Percentiles rank a stretch among this genome's conserved stretches.
Evolutionary conservation across 2,113 vertebrate species (phyloP).

Genomic region (Onychorhynchus coronatus): DNA sequence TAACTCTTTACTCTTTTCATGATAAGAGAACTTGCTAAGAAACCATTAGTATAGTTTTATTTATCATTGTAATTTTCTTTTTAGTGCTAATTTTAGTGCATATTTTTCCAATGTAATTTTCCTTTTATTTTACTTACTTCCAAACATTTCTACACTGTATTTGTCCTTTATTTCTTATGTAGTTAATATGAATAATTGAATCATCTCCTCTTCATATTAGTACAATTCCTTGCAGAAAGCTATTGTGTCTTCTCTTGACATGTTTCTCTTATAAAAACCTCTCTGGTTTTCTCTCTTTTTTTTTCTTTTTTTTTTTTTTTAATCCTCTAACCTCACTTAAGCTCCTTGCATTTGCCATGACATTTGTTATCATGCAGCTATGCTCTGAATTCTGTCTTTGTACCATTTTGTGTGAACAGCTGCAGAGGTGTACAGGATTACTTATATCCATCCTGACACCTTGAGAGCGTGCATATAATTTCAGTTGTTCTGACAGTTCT

Average conservation of each 20-base stretch:
- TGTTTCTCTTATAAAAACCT: not conserved
- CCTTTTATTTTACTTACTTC: not conserved
- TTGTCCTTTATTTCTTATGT: not conserved
- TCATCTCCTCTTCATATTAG: not conserved
- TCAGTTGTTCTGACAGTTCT: not conserved
- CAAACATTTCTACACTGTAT: not conserved
- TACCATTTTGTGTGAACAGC: not conserved
- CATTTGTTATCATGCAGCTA: not conserved
- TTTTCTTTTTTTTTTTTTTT: not conserved
- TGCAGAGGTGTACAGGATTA: not conserved
- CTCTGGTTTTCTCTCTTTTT: not conserved
- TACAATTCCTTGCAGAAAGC: not conserved
- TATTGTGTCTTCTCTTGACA: not conserved
- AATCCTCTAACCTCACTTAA: rapidly evolving
- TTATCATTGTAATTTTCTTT: not conserved
- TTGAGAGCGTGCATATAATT: not conserved
- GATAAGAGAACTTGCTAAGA: not conserved
- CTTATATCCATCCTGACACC: not conserved
- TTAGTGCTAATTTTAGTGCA: not conserved
- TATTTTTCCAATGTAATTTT: not conserved
- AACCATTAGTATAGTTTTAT: not conserved
- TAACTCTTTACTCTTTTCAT: not conserved
- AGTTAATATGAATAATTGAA: not conserved
- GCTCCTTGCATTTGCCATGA: not conserved
- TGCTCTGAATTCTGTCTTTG: not conserved